These are phyloP conservation scores for Eurytemora carolleeae DNA, from an alignment of 1,140 invertebrate genomes.

Conservation along the genomic window DNA sequence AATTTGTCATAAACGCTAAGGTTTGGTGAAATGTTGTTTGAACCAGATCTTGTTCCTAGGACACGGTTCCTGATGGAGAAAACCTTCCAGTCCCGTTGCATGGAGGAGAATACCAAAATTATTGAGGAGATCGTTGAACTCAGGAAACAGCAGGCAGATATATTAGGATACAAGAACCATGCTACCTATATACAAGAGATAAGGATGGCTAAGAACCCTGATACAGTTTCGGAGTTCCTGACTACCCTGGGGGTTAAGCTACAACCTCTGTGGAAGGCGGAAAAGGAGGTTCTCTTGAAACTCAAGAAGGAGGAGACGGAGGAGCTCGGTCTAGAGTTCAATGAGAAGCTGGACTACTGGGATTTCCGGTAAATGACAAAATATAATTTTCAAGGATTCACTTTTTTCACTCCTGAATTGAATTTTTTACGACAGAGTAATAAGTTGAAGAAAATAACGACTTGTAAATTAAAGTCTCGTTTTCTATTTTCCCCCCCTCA, in stretches of 20 bases:
- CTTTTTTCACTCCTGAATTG: too few species aligned
- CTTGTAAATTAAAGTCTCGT: too few species aligned
- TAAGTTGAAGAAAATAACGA: too few species aligned
- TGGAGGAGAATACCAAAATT: conserved; percentile 30
- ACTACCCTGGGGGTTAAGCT: conserved; percentile 28
- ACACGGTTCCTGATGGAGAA: conserved; percentile 29
- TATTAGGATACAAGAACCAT: conserved; percentile 32
- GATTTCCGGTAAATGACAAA: conserved; percentile 29
- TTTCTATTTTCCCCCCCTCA: too few species aligned
- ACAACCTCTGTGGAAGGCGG: conserved; percentile 28
- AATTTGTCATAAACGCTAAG: conserved; percentile 31
- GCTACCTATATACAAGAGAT: conserved; percentile 31
- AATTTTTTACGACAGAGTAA: too few species aligned
- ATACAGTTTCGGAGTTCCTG: conserved; percentile 30
- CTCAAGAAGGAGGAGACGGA: conserved; percentile 34
- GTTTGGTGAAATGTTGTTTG: conserved; percentile 31
- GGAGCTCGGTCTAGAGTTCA: conserved; percentile 27
- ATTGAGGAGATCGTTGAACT: conserved; percentile 33
- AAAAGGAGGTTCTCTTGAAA: conserved; percentile 27
- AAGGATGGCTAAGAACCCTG: conserved; percentile 32
- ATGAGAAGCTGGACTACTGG: conserved; percentile 30
- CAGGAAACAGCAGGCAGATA: conserved; percentile 28
- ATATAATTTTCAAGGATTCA: too few species aligned
- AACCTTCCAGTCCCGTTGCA: conserved; percentile 31
- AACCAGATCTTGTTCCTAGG: conserved; percentile 31